A percentile compares a stretch with the other conserved stretches of the same genome.
These are phyloP conservation scores for Xyrichtys novacula DNA, from an alignment of 2,797 vertebrate genomes.

Conservation along the genomic window DNA sequence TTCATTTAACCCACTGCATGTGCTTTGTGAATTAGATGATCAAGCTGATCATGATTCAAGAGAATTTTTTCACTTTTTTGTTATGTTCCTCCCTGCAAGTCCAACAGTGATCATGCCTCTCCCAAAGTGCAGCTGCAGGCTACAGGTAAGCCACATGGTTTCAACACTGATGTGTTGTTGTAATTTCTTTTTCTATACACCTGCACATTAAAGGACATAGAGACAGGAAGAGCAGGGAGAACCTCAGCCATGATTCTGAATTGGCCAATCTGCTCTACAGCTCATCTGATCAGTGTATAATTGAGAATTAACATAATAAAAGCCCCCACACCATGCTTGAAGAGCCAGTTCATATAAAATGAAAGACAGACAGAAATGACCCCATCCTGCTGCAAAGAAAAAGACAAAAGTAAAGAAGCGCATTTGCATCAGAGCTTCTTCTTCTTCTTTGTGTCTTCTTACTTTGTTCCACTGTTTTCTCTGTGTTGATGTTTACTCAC, in stretches of 20 bases:
- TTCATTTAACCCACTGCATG: no score
- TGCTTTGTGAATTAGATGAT: no score
- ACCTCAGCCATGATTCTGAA: neutral
- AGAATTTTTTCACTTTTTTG: no score
- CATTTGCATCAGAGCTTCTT: conserved; percentile 18
- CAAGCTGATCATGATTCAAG: no score
- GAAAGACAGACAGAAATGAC: conserved; percentile 20
- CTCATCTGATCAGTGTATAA: neutral
- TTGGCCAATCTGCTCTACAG: neutral
- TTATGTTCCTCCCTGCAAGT: neutral
- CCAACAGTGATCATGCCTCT: neutral
- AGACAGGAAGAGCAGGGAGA: neutral
- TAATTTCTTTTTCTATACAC: no score
- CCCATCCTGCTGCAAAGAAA: conserved; percentile 12
- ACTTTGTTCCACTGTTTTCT: conserved; percentile 14
- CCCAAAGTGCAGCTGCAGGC: neutral
- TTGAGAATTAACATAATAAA: neutral
- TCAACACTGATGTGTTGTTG: no score
- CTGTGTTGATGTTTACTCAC: conserved; percentile 83
- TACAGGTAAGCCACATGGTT: no score
- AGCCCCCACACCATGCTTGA: neutral
- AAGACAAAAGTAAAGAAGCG: conserved; percentile 3
- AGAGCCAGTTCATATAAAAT: conserved; percentile 17
- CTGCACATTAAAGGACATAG: no score
- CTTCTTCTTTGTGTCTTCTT: conserved; percentile 5